A percentile compares a stretch with the other conserved stretches of the same genome.
Evolutionary conservation across 2,797 vertebrate species (phyloP).

Genomic region (Molossus molossus): DNA sequence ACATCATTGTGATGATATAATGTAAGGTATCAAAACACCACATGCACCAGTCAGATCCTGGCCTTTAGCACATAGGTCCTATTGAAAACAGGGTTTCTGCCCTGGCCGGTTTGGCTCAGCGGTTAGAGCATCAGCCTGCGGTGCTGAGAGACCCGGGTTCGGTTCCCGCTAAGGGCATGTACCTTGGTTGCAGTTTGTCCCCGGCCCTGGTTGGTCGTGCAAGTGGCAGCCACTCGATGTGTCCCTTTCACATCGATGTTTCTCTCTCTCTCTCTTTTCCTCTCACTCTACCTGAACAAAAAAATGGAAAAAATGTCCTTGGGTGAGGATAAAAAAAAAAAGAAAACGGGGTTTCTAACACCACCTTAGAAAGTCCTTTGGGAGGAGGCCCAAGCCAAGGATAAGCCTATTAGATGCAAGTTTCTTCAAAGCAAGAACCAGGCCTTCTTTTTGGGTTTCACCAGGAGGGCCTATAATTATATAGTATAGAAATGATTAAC

Average conservation of each 20-base stretch:
- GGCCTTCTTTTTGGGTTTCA: not conserved
- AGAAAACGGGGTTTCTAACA: not conserved
- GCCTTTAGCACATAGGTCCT: not conserved
- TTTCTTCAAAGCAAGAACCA: slow-evolving; percentile 9
- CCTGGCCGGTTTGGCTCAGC: too few species aligned
- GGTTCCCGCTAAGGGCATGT: too few species aligned
- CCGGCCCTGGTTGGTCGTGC: too few species aligned
- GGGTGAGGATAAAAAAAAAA: too few species aligned
- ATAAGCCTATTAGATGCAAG: not conserved
- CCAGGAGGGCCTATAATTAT: not conserved
- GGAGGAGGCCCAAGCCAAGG: not conserved
- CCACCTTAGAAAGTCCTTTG: not conserved
- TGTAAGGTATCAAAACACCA: not conserved
- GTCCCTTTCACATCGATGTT: too few species aligned
- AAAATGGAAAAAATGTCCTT: too few species aligned
- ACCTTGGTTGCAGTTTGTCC: too few species aligned
- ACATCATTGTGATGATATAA: not conserved
- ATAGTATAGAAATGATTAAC: not conserved
- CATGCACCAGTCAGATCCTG: not conserved
- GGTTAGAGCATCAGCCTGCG: too few species aligned
- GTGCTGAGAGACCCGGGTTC: too few species aligned
- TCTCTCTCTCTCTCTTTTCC: too few species aligned
- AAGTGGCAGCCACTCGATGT: too few species aligned
- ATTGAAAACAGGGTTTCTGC: not conserved
- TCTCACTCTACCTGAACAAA: too few species aligned